Percentiles rank a stretch among this genome's conserved stretches.
These are phyloP conservation scores for Cryptocheilus praepositus DNA, from an alignment of 2,888 invertebrate genomes.

Conservation along the genomic window DNA sequence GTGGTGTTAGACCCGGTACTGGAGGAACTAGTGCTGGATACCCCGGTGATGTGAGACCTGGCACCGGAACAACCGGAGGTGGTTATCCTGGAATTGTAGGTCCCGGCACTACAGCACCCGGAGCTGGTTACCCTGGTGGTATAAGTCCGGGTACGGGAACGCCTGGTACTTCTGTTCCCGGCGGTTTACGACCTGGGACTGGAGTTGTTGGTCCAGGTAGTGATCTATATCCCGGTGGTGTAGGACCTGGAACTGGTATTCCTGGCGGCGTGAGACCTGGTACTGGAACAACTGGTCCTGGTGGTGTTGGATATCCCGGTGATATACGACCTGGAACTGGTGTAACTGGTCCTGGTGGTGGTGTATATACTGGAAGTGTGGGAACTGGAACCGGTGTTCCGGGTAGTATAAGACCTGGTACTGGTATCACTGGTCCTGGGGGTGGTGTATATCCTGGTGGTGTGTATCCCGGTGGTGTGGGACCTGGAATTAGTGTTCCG, in stretches of 20 bases:
- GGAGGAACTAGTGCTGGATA: conserved; percentile 26
- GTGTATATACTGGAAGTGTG: conserved; percentile 31
- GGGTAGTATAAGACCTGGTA: conserved; percentile 33
- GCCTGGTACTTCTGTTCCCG: conserved; percentile 8
- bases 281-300: not conserved
- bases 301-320: not conserved
- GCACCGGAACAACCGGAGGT: not conserved
- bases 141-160: conserved; percentile 25
- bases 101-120: conserved; percentile 22
- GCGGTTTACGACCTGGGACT: conserved; percentile 29
- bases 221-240: conserved; percentile 21
- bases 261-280: conserved; percentile 37
- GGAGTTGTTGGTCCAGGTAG: conserved; percentile 29
- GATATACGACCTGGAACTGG: conserved; percentile 27
- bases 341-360: conserved; percentile 31
- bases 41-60: conserved; percentile 37
- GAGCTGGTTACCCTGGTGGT: conserved; percentile 35
- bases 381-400: conserved; percentile 24
- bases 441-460: conserved; percentile 4
- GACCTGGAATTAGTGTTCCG: conserved; percentile 12
- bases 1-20: conserved; percentile 16
- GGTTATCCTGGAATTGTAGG: not conserved
- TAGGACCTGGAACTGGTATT: conserved; percentile 21
- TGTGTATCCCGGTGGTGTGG: conserved; percentile 23
- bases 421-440: not conserved